Base-by-base conservation (phyloP, 2,797 vertebrate genomes). In the Acanthornis magna region DNA sequence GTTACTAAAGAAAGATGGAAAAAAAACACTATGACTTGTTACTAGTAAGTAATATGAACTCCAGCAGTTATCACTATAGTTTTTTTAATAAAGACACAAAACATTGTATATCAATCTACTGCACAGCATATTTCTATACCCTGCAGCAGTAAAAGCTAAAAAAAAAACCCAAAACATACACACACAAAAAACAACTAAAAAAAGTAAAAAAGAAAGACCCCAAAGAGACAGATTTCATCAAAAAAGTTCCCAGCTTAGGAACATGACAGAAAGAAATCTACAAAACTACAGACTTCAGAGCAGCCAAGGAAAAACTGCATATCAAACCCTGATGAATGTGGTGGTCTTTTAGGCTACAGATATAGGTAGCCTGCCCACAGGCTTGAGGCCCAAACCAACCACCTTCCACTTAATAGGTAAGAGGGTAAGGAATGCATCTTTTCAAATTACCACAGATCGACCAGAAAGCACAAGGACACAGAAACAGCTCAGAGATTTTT, bases 341-440 rank as follows among this genome's bases (percentile, higher is more conserved):
- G 30, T n/a, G 29, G 34, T 27, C 22, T 65, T 86, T 54, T 12
- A 75, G 14, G n/a, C 7, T 87, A 58, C 23, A 62, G 53, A 72
- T 0, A 1, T 8, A 55, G 8, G 9, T 5, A 77, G 34, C 13
- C 34, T 29, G 16, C 11, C 34, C 50, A 30, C 5, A 73, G 30
- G 7, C 22, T 32, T 61, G 9, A 70, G 20, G 23, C 13, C 13
- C 48, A 78, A 85, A 82, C 11, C 88, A 76, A 55, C 20, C 6
- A 53, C 5, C 18, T 48, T 48, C 29, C 2, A 1, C 58, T 76
- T 73, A 29, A 63, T 0, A 71, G 26, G 5, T 0, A 67, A 16
- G 6, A 53, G 4, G 2, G 16, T 16, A 87, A 70, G 17, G 27
- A 78, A 66, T 27, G 4, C 10, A 85, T 19, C 32, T 81, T 62